Base-by-base conservation (phyloP, 64 coral and sea anemone species). In the Catalaphyllia jardinei region DNA sequence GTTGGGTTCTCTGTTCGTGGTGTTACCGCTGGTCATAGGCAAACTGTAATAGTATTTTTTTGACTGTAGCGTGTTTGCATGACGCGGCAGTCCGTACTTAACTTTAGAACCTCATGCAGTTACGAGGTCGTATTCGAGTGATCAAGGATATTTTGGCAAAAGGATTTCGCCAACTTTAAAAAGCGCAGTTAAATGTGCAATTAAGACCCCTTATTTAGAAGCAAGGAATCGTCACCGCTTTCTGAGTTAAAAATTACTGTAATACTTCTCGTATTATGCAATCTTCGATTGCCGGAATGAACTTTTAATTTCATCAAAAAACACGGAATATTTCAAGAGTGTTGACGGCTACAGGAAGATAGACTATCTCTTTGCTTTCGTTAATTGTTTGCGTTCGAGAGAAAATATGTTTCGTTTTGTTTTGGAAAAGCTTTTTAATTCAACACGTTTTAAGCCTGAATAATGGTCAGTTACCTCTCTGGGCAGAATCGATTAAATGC, bases 31-130 rank as follows among this genome's bases (percentile, higher is more conserved):
- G 24, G 14, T 46, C 49, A 25, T 25, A 20, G 22, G 81, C 27
- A 10, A 4, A 33, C 17, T 17, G 35, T 71, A 7, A 35, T 24
- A 0, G 20, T 61, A 3, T 25, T 38, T 83, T n/a, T 71, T 67
- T 71, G 19, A 20, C 20, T 18, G 2, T 69, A 22, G 9, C 81
- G 63, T 85, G 81, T 20, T 71, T 42, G 81, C 81, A 85, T 71
- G 81, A 85, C 62, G 35, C 81, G n/a, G 22, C 22, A 25, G 25
- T 17, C 13, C 17, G 20, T 67, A 85, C 81, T 85, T 85, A 71
- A 85, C 81, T 51, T 71, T 71, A 5, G 50, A 61, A 83, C 80
- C 80, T 83, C 80, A 39, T 85, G 81, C 81, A 39, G 81, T 50
- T 83, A 71, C 49, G 63, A 9, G 62, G 81, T 85, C 61, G 61